Base-by-base conservation (phyloP, 2,797 vertebrate species). In the Threskiornis aethiopicus region DNA sequence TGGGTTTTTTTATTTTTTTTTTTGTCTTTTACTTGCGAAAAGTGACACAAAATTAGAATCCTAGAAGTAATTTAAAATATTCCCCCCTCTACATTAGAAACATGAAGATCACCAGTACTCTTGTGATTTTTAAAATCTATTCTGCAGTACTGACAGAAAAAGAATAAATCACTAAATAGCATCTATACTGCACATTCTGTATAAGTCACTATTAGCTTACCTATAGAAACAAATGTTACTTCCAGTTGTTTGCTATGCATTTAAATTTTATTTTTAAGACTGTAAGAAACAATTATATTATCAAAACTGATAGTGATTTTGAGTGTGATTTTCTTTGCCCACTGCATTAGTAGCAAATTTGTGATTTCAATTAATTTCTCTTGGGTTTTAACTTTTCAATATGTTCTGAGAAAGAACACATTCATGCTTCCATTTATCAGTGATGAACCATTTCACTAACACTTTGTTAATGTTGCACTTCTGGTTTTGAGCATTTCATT, bases 361-460 rank as follows among this genome's bases (percentile, higher is more conserved):
- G 20, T 76, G 35, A 79, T 55, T 69, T 81, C 24, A 65, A 2
- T 67, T 90, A 29, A 70, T 28, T 16, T 79, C 41, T 90, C 58
- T 70, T 46, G 5, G 33, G 57, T 35, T 90, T 90, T 17, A 81
- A 46, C n/a, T 47, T 94, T 89, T 58, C 44, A 33, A 4, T 31
- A 39, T 2, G 4, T 51, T 73, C 19, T 85, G 71, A 80, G 35
- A 84, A 39, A 0, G 0, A 70, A 75, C 4, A 26, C 1, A 3
- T 67, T 52, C 13, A 10, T 0, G 0, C 33, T 84, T 84, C 24
- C 24, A 35, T 26, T 52, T 64, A 71, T 46, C 39, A 54, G 7
- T 1, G 1, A 11, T 0, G 1, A 85, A 72, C 26, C 4, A 33
- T 71, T 89, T 42, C 24, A 58, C 47, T 51, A 77, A 44, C 1